A percentile compares a stretch with the other conserved stretches of the same genome.
These are phyloP conservation scores for Galaxias olidus DNA, from an alignment of 2,797 vertebrate species.

Conservation along the genomic window DNA sequence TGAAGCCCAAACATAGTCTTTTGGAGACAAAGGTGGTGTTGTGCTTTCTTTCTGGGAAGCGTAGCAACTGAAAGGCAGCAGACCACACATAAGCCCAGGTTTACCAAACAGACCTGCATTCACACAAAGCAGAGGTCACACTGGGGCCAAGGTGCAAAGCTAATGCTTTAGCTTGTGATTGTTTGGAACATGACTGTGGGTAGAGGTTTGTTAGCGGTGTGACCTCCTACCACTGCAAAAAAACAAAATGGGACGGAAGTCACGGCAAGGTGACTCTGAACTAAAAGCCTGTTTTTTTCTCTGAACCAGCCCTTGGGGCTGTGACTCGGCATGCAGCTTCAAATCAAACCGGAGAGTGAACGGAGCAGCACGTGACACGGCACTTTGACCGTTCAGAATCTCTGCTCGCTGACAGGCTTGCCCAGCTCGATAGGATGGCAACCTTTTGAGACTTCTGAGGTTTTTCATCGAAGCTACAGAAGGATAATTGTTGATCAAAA, in stretches of 20 bases:
- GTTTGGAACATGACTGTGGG: not conserved
- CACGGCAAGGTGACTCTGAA: conserved; percentile 45
- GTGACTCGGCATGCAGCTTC: not conserved
- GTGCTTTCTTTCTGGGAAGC: conserved; percentile 22
- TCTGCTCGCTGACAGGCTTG: conserved; percentile 26
- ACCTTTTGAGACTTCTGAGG: not conserved
- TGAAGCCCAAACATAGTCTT: conserved; percentile 24
- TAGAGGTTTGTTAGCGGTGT: conserved; percentile 26
- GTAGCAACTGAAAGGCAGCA: conserved; percentile 29
- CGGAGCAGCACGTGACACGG: conserved; percentile 32
- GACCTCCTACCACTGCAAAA: conserved; percentile 38
- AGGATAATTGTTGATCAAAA: no score
- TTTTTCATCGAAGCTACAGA: not conserved
- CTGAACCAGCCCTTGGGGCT: conserved; percentile 34
- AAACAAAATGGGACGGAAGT: conserved; percentile 53
- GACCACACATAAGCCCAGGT: conserved; percentile 36
- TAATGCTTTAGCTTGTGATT: conserved; percentile 26
- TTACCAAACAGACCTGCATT: conserved; percentile 45
- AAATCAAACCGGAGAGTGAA: conserved; percentile 24
- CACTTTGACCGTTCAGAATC: conserved; percentile 34
- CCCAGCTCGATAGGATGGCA: conserved; percentile 13
- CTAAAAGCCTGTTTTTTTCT: conserved; percentile 35
- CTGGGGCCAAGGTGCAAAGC: conserved; percentile 43
- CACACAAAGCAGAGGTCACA: conserved; percentile 42
- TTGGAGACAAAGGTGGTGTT: conserved; percentile 42